A percentile compares a stretch with the other conserved stretches of the same genome.
Evolutionary conservation across 2,797 vertebrate genomes (phyloP).

Genomic region (Pseudopleuronectes americanus): DNA sequence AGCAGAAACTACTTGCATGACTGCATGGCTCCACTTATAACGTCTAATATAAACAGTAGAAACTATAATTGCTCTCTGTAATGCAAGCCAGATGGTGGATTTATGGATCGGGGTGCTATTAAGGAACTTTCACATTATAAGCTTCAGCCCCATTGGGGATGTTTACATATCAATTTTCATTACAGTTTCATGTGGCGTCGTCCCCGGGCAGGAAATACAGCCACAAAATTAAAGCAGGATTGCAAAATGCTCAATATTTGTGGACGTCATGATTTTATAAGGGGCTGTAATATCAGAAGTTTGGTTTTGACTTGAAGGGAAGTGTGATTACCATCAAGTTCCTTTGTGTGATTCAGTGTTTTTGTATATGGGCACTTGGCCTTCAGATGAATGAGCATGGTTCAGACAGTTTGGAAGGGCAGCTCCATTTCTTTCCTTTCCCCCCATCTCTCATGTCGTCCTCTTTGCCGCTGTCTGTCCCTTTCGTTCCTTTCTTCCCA

Average conservation of each 20-base stretch:
- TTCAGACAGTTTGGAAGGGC: constrained; percentile 20
- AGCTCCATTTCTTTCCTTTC: constrained; percentile 28
- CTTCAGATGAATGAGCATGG: constrained; percentile 39
- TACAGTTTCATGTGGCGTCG: constrained; percentile 19
- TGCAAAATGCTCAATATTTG: constrained; percentile 2
- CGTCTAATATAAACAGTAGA: not conserved
- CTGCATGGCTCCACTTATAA: not conserved
- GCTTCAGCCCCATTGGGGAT: not conserved
- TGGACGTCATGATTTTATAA: constrained; percentile 7
- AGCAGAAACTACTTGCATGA: too few species aligned
- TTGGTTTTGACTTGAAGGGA: constrained; percentile 2
- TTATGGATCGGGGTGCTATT: not conserved
- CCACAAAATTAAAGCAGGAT: constrained; percentile 12
- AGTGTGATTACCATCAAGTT: constrained; percentile 14
- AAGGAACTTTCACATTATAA: not conserved
- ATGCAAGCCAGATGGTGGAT: constrained; percentile 1
- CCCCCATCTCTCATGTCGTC: constrained; percentile 6
- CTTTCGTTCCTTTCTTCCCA: constrained; percentile 16
- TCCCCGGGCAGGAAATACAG: constrained; percentile 18
- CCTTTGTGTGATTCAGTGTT: constrained; percentile 12
- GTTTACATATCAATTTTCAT: constrained; percentile 19
- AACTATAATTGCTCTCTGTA: not conserved
- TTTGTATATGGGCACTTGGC: constrained; percentile 29
- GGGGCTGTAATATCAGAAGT: constrained; percentile 18
- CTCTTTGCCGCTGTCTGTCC: constrained; percentile 4